Conservation (phyloP, 2,113 vertebrate genomes). For the Alces alces region DNA sequence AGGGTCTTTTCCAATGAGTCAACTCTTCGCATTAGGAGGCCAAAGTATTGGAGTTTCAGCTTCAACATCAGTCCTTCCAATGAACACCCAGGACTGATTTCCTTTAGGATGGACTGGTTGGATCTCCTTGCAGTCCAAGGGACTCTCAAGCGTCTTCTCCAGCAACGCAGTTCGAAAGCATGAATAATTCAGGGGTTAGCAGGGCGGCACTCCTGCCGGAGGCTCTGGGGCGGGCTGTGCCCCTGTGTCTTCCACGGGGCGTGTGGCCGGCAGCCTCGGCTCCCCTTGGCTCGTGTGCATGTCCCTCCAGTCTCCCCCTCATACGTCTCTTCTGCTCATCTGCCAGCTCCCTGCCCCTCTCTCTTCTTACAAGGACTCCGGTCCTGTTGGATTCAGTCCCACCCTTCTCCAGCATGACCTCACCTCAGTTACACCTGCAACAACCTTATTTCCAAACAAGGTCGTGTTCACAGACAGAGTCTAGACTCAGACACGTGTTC, state of each 20-base stretch:
- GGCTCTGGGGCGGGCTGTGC: not conserved
- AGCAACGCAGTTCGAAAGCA: not conserved
- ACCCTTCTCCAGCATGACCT: not conserved
- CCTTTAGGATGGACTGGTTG: not conserved
- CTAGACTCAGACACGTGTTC: not conserved
- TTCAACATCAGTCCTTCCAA: not conserved
- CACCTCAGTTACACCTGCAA: not conserved
- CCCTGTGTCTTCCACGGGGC: not conserved
- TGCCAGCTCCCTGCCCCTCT: rapidly evolving
- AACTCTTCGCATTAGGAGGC: not conserved
- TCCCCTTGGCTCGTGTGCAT: not conserved
- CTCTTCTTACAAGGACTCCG: not conserved
- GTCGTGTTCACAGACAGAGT: rapidly evolving
- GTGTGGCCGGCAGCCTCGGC: rapidly evolving
- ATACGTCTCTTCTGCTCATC: rapidly evolving
- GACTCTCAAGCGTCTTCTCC: not conserved
- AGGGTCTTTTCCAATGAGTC: not conserved
- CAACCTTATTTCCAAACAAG: not conserved
- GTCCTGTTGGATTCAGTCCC: not conserved
- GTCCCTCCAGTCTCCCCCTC: rapidly evolving
- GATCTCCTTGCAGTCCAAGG: not conserved
- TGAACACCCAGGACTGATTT: not conserved
- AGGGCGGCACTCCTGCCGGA: rapidly evolving
- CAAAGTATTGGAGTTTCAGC: not conserved
- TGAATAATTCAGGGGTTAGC: not conserved